Conservation (phyloP, 2,797 vertebrate genomes). For the Silurus lanzhouensis region DNA sequence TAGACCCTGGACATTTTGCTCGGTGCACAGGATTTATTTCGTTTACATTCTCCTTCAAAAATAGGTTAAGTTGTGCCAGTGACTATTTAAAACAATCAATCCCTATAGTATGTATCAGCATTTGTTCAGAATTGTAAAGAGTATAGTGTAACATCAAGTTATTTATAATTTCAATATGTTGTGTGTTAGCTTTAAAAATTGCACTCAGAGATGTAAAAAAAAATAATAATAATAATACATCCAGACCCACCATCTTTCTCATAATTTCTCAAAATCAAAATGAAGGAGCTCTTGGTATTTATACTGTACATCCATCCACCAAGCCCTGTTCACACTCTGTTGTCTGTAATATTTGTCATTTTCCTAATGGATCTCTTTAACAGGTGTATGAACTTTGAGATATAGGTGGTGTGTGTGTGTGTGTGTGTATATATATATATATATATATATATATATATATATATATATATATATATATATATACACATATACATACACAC, state of each 20-base stretch:
- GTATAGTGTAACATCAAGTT: neutral
- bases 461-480: no score
- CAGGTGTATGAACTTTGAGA: neutral
- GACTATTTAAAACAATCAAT: neutral
- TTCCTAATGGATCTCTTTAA: neutral
- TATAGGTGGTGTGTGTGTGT: neutral
- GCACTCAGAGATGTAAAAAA: neutral
- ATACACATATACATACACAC: neutral
- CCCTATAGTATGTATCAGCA: no score
- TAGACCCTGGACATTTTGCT: neutral
- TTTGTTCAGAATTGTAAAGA: neutral
- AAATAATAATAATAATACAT: neutral
- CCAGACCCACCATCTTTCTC: no score
- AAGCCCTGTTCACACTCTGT: neutral
- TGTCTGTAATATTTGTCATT: neutral
- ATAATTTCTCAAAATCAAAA: neutral
- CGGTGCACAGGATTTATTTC: neutral
- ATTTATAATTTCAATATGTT: neutral
- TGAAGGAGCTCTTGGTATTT: neutral
- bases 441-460: no score
- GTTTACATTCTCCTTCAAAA: neutral
- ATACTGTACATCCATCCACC: neutral
- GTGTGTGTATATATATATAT: no score
- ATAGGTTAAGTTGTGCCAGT: neutral
- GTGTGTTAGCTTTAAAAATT: neutral